Evolutionary conservation across 2,797 vertebrate genomes (phyloP).

Genomic region (Oceanodroma leucorhoa): DNA sequence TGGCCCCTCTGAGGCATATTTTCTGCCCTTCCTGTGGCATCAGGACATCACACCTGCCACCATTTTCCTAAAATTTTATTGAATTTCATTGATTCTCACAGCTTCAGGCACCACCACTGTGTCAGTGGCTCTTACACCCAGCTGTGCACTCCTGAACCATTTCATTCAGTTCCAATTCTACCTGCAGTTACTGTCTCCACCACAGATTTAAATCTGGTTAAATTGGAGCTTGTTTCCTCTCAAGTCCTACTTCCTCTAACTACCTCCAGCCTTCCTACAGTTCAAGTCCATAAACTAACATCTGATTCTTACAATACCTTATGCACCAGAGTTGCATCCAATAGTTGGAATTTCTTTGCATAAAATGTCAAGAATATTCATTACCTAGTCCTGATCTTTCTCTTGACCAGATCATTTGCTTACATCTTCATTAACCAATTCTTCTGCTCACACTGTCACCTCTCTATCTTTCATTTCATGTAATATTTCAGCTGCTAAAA

Average conservation of each 20-base stretch:
- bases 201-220: not conserved
- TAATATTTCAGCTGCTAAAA: not conserved
- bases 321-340: not conserved
- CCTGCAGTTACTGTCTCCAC: not conserved
- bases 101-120: not conserved
- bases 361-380: not conserved
- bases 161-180: not conserved
- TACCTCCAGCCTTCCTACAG: not conserved
- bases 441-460: not conserved
- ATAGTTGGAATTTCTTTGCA: not conserved
- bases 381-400: not conserved
- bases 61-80: not conserved
- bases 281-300: not conserved
- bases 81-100: not conserved
- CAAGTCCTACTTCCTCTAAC: not conserved
- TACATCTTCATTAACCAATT: not conserved
- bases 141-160: not conserved
- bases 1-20: not conserved
- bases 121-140: not conserved
- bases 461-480: not conserved
- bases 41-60: not conserved
- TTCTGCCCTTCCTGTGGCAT: not conserved
- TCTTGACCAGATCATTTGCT: not conserved
- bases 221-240: not conserved
- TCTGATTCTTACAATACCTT: not conserved